Base-by-base conservation (phyloP, 2,888 invertebrate species). In the Xylophagus ater region DNA sequence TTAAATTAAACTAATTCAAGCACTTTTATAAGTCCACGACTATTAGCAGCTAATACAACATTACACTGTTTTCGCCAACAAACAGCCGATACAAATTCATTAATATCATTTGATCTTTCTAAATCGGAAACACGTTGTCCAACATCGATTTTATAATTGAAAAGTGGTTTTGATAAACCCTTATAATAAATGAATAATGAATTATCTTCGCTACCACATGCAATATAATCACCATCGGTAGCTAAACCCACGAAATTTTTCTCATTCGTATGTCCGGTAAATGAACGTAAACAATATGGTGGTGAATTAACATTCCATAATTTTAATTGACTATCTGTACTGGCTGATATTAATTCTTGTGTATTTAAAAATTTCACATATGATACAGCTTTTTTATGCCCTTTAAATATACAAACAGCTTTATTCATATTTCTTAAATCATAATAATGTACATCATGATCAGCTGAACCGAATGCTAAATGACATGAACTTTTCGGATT, bases 401-500 rank as follows among this genome's bases (percentile, higher is more conserved):
- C 90, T 52, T 81, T 78, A 59, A 93, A 86, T 9, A 90, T 73
- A 41, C 78, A 76, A 13, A 92, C 69, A 1, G 92, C 81, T 47
- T 81, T 78, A 41, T 82, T 76, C 56, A 85, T 79, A 49, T 87
- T 80, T 24, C 93, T 71, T 48, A 94, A 70, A 68, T 94, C 94
- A 64, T 92, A 94, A 60, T 93, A 92, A 64, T 94, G 90, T 37
- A 94, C 90, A 68, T 88, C 89, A 64, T 93, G 93, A 68, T 94
- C 93, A 17, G 94, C 93, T n/a, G 89, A 89, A 10, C 93, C 93
- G 67, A 92, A 93, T 2, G 92, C 90, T 43, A 94, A 70, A 59
- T 92, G 86, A 59, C 82, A 85, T 1, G 87, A 80, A 47, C 83
- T 86, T 44, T 74, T 69, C 1, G 87, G 87, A 61, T 84, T 86